phyloP scores from a whole-genome alignment of 2,113 vertebrate genomes.

The Cygnus buccinator region DNA sequence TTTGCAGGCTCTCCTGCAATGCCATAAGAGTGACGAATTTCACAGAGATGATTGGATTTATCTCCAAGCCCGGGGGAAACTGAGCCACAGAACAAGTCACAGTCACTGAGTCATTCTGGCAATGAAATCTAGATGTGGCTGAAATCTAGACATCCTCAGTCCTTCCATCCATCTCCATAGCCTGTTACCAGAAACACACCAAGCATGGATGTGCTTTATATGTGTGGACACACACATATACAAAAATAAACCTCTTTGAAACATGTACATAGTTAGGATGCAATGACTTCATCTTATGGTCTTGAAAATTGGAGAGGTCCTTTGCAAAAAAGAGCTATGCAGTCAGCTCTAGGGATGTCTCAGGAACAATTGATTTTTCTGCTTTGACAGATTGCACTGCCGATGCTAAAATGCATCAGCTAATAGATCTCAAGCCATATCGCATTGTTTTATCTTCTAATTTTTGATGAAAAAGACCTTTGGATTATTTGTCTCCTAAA shows the following conservation, averaged over 20 bases:
- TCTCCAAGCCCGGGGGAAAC: neutral
- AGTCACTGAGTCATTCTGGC: neutral
- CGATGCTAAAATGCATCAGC: neutral
- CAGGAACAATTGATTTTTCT: neutral
- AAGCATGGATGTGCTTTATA: neutral
- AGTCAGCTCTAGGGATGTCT: neutral
- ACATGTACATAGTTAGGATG: neutral
- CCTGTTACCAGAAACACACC: neutral
- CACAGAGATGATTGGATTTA: neutral
- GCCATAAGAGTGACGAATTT: neutral
- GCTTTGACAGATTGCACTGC: neutral
- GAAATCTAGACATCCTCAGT: neutral
- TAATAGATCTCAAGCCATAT: neutral
- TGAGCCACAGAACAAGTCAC: neutral
- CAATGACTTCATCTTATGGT: neutral
- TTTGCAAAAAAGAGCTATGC: neutral
- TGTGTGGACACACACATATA: fast-evolving
- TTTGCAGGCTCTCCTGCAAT: neutral
- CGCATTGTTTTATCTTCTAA: neutral
- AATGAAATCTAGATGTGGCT: neutral
- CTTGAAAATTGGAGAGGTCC: neutral
- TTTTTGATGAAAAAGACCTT: neutral
- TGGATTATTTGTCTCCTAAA: neutral
- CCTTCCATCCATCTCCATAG: neutral
- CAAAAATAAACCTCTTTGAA: neutral